Conservation (phyloP, 2,888 invertebrate genomes). For the Lycophotia porphyrea region DNA sequence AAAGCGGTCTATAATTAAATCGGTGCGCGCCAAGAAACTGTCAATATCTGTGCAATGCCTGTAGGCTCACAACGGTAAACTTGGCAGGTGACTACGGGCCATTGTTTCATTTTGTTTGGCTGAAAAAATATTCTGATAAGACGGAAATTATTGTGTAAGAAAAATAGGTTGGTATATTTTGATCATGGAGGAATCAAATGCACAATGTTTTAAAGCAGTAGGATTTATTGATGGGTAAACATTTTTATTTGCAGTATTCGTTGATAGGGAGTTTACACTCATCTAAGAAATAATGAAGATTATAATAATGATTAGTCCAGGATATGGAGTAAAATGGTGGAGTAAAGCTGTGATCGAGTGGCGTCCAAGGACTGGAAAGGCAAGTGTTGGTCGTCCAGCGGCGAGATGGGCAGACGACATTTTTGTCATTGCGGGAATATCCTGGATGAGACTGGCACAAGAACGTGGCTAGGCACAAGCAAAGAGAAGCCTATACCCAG, state of each 20-base stretch:
- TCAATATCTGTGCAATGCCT: conserved; percentile 73
- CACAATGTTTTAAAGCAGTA: background rate
- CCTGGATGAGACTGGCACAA: too few species aligned
- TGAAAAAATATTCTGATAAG: conserved; percentile 25
- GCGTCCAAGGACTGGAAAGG: too few species aligned
- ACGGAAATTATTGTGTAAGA: background rate
- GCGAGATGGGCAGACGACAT: too few species aligned
- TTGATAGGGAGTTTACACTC: background rate
- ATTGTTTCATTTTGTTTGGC: conserved; percentile 34
- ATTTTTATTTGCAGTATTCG: too few species aligned
- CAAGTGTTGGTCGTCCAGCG: too few species aligned
- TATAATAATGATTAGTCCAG: background rate
- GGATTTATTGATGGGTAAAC: background rate
- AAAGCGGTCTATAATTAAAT: conserved; percentile 81
- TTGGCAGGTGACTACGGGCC: conserved; percentile 69
- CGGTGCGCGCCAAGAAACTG: conserved; percentile 80
- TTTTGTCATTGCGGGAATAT: too few species aligned
- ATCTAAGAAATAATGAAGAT: background rate
- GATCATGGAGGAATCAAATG: background rate
- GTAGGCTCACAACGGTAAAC: conserved; percentile 66
- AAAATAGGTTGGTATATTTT: background rate
- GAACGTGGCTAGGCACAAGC: too few species aligned
- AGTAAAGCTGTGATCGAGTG: too few species aligned
- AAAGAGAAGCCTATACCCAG: too few species aligned
- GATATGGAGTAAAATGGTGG: background rate